These are phyloP conservation scores for Phenganax subtilis DNA, from an alignment of 92 coral and sea anemone species.

Conservation along the genomic window DNA sequence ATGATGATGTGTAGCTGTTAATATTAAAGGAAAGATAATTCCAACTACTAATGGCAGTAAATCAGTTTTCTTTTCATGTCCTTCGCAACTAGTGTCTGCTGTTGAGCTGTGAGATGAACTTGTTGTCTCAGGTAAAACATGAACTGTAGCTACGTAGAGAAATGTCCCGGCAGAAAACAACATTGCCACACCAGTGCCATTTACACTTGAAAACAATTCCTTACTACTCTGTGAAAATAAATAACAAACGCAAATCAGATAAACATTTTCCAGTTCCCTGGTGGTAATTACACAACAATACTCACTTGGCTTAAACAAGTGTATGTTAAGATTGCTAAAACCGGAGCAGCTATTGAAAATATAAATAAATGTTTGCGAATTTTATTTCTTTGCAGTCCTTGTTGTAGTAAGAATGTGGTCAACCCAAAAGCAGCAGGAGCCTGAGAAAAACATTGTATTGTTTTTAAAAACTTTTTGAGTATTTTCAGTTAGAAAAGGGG, in stretches of 20 bases:
- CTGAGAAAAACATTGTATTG: conserved; percentile 37
- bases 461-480: background rate
- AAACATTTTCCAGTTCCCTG: background rate
- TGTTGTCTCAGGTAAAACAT: conserved; percentile 80
- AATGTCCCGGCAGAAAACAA: conserved; percentile 96
- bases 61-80: conserved; percentile 64
- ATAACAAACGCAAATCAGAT: background rate
- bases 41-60: conserved; percentile 75
- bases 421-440: conserved; percentile 99
- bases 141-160: conserved; percentile 96
- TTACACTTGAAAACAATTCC: conserved; percentile 83
- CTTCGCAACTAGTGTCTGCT: conserved; percentile 52
- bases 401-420: conserved; percentile 86
- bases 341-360: conserved; percentile 95
- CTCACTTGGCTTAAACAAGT: conserved; percentile 89
- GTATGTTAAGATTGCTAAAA: conserved; percentile 80
- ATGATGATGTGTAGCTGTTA: conserved; percentile 91
- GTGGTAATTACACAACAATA: too few relatives aligned
- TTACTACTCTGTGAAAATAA: conserved; percentile 64
- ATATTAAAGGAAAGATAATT: conserved; percentile 73
- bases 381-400: conserved; percentile 85
- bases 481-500: background rate
- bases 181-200: conserved; percentile 98
- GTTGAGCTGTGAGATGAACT: conserved; percentile 49
- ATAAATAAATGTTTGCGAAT: conserved; percentile 83